Evolutionary conservation across 2,113 vertebrate species (phyloP), one percentile per base, ranked within the genome.

Genomic region (Sarotherodon lohbergeri): DNA sequence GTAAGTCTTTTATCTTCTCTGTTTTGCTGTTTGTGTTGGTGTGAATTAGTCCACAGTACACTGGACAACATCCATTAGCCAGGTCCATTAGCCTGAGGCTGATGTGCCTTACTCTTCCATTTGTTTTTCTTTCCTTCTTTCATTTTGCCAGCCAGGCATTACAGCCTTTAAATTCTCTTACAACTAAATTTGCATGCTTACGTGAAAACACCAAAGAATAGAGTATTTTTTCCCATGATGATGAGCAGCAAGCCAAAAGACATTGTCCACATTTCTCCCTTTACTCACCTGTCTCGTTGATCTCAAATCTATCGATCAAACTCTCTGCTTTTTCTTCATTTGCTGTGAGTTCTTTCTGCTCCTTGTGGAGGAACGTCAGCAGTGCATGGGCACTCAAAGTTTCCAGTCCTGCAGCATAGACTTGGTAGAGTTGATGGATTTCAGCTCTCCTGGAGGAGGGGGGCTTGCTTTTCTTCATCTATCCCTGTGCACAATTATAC

Each of bases 241-340:
- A 91, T 63, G 66, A 82, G 39, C 66, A 71, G 46, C 54, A n/a
- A 78, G 50, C 41, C 57, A 56, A 34, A 56, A 34, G 41, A 54
- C 24, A 66, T 16, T 43, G n/a, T 5, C 43, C 63, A 32, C 66
- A 22, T 29, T 19, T 76, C 39, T 79, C 27, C 29, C 22, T 22
- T 66, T 63, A 61, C 91, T 92, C 83, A 96, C 95, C 95, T 54
- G 89, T 86, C 82, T 94, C 88, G 2, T 95, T 93, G 43, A 95
- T 95, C 93, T 96, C 95, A 80, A 95, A 96, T 92, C 78, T 93
- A 82, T 95, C 90, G 81, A 95, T 96, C 93, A 96, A 36, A 71
- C 50, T 63, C 83, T 93, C 86, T 2, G 84, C 92, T 4, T 57
- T 90, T 56, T 88, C 90, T 6, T 89, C 73, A 59, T 90, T 88